Evolutionary conservation across 1,140 invertebrate genomes (phyloP), one percentile per base, ranked within the genome.

Genomic region (Aradophagus sp.): DNA sequence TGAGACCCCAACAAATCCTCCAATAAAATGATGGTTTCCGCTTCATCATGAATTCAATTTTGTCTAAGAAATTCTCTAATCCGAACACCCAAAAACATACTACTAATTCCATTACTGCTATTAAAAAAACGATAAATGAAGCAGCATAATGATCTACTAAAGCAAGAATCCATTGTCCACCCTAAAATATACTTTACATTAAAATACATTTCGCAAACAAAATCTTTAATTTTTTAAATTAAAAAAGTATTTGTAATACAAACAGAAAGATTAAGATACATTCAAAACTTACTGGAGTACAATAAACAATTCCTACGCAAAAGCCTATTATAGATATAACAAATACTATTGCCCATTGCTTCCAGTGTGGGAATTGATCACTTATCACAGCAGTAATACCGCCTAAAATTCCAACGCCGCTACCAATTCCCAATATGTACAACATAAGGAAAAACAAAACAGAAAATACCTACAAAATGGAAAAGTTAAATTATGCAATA

Each of bases 371-470:
- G 77, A 93, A 95, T 35, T 91, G 86, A 79, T 96, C 93, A 67
- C 88, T 87, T 20, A 95, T 85, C 1, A 93, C 88, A 0, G 92
- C 92, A 59, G 92, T 90, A 10, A 93, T 83, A 3, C 89, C 88
- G 65, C 90, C 90, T 27, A 90, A 86, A 7, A 93, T 79, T 0
- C 91, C 91, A n/a, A 93, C 89, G 12, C 91, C 90, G 59, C 92
- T 93, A 5, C 94, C 94, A 11, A 93, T 87, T 1, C 93, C 94
- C 31, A 96, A 81, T 0, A 93, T 91, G 52, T 92, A 93, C 52
- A 95, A 85, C 93, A 95, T 95, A 7, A 96, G 80, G 87, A 97
- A 98, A 85, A 97, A 97, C 1, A 97, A 82, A 0, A 95, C 90
- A 0, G 95, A 89, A 85, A 97, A 98, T 1, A 95, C 61, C 84